These are phyloP conservation scores for Malurus cyaneus DNA, from an alignment of 2,113 vertebrate genomes.

Conservation along the genomic window DNA sequence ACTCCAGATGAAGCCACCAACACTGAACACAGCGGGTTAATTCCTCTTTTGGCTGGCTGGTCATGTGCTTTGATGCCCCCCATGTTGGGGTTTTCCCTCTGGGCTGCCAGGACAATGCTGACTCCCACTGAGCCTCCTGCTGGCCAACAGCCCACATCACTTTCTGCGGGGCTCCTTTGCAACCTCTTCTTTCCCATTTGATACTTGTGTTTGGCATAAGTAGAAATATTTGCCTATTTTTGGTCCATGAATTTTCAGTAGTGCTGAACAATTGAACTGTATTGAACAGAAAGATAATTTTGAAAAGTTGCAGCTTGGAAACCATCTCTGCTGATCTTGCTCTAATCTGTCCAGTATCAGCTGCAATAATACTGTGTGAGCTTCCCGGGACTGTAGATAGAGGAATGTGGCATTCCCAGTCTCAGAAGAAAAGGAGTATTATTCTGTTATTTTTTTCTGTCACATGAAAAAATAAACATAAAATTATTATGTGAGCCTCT, in stretches of 20 bases:
- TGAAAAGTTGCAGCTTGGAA: not conserved
- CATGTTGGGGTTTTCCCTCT: not conserved
- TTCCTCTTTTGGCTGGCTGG: not conserved
- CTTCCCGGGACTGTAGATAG: not conserved
- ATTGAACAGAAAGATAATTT: not conserved
- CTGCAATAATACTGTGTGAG: not conserved
- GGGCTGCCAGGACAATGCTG: not conserved
- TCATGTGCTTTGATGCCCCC: not conserved
- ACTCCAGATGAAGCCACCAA: not conserved
- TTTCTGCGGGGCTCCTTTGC: not conserved
- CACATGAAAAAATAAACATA: not conserved
- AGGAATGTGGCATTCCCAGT: not conserved
- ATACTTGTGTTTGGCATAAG: not conserved
- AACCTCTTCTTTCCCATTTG: not conserved
- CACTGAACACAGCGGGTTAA: fast-evolving
- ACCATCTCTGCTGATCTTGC: not conserved
- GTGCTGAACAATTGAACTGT: not conserved
- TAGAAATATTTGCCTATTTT: not conserved
- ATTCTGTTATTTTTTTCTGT: not conserved
- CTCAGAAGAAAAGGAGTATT: not conserved
- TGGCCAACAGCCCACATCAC: fast-evolving
- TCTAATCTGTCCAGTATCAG: not conserved
- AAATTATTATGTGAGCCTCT: not conserved
- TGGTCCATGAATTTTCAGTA: not conserved
- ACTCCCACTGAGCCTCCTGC: not conserved